Evolutionary conservation across 2,797 vertebrate genomes (phyloP).

Genomic region (Urocyon cinereoargenteus): DNA sequence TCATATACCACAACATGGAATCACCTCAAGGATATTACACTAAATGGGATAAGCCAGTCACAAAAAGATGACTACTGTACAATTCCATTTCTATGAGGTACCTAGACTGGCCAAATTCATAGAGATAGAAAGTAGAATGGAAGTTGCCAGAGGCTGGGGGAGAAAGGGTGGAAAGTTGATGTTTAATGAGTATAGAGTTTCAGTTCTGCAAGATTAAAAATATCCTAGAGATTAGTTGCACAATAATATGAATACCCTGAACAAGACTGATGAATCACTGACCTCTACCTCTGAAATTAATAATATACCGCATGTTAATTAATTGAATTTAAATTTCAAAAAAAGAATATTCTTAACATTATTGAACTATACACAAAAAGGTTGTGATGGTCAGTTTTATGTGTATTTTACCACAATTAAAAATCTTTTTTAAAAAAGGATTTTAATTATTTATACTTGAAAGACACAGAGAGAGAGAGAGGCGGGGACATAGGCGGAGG

Average conservation of each 20-base stretch:
- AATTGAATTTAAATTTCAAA: too few species aligned
- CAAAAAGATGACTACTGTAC: background rate
- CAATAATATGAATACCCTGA: background rate
- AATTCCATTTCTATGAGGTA: background rate
- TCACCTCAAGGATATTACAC: background rate
- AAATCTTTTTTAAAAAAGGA: background rate
- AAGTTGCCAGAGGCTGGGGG: background rate
- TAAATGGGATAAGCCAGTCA: background rate
- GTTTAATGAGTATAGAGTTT: background rate
- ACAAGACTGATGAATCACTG: too few species aligned
- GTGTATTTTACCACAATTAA: background rate
- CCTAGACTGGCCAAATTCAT: background rate
- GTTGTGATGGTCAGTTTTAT: background rate
- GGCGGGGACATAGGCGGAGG: too few species aligned
- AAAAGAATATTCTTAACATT: background rate
- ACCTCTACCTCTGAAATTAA: too few species aligned
- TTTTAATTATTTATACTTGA: too few species aligned
- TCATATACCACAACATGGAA: background rate
- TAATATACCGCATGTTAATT: too few species aligned
- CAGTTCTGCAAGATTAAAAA: background rate
- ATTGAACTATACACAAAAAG: background rate
- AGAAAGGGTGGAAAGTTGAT: background rate
- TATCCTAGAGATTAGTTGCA: background rate
- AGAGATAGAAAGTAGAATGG: background rate
- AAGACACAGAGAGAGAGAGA: too few species aligned